Percentiles rank a stretch among this genome's conserved stretches.
phyloP scores from a whole-genome alignment of 2,888 invertebrate genomes.

The Cephus sareptanus region DNA sequence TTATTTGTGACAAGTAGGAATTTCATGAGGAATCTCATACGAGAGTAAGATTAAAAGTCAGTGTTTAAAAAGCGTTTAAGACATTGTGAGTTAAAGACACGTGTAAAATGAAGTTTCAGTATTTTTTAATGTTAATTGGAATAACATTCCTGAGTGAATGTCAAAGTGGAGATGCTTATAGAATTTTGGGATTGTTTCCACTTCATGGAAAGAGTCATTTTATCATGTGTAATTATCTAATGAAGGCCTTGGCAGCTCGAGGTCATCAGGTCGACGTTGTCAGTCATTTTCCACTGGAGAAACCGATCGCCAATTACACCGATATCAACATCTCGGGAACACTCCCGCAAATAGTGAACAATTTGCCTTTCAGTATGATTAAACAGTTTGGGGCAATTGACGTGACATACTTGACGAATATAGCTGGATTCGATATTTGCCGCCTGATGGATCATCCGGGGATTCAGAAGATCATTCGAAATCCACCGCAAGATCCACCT shows the following conservation, averaged over 20 bases:
- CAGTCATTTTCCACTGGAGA: constrained; percentile 50
- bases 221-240: constrained; percentile 64
- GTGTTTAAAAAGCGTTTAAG: neutral
- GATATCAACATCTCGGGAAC: constrained; percentile 45
- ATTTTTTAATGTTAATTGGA: constrained; percentile 14
- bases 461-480: constrained; percentile 31
- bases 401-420: constrained; percentile 2
- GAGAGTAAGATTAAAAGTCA: too few relatives aligned
- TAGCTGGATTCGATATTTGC: constrained; percentile 30
- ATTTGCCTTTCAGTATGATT: constrained; percentile 35
- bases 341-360: constrained; percentile 41
- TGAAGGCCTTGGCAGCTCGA: constrained; percentile 64
- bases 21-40: accelerated
- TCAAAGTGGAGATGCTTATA: constrained; percentile 60
- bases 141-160: neutral
- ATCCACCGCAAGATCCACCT: constrained; percentile 31
- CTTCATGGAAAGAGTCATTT: constrained; percentile 68
- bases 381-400: neutral
- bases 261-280: constrained; percentile 68
- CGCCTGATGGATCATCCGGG: constrained; percentile 25
- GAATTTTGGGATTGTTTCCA: constrained; percentile 67
- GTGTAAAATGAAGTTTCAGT: neutral
- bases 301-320: constrained; percentile 47
- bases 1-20: too few relatives aligned
- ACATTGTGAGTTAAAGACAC: neutral